Percentiles rank a stretch among this genome's conserved stretches.
Evolutionary conservation across 2,113 vertebrate species (phyloP).

Genomic region (Gallinago paraguaiae): DNA sequence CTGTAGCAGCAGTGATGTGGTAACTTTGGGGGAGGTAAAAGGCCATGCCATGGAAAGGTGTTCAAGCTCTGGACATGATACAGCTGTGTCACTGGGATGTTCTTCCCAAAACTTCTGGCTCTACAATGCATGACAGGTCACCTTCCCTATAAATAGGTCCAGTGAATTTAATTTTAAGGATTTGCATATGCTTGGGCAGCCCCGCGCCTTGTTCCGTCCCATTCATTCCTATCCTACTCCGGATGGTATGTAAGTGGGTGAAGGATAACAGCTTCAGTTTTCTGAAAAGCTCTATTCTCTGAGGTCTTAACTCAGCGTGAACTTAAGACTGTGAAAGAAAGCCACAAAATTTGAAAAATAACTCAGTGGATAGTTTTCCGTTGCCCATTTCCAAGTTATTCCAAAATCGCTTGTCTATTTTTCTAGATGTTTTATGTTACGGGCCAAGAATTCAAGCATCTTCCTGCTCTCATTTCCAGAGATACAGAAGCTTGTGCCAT

Average conservation of each 20-base stretch:
- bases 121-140: accelerated
- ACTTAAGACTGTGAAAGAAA: not conserved
- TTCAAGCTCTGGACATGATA: not conserved
- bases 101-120: not conserved
- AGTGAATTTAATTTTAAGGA: not conserved
- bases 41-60: not conserved
- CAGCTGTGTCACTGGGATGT: not conserved
- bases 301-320: not conserved
- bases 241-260: slow-evolving; percentile 53
- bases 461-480: not conserved
- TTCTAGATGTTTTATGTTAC: not conserved
- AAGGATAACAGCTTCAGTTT: not conserved
- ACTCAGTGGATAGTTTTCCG: not conserved
- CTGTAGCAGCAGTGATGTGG: not conserved
- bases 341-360: not conserved
- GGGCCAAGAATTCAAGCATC: not conserved
- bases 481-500: not conserved
- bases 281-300: slow-evolving; percentile 48
- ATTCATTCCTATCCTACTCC: slow-evolving; percentile 22
- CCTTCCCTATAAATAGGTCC: not conserved
- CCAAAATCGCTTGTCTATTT: not conserved
- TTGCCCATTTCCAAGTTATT: not conserved
- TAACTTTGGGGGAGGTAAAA: not conserved
- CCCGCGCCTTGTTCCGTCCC: not conserved
- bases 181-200: not conserved